Base-by-base conservation (phyloP, 2,797 vertebrate genomes). In the Glossophaga mutica region DNA sequence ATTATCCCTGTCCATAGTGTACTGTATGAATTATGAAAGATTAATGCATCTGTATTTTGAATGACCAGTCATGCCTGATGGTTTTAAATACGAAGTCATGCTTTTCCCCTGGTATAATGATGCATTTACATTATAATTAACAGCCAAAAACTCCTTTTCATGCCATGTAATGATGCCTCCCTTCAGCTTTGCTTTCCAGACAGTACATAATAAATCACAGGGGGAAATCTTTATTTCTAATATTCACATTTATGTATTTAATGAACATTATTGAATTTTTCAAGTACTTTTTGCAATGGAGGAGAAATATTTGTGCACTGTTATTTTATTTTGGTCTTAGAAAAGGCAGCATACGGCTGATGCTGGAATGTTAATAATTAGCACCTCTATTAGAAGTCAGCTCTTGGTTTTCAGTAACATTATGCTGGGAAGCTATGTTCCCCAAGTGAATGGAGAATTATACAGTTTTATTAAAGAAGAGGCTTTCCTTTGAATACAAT, bases 161-260 rank as follows among this genome's bases (percentile, higher is more conserved):
- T 98, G 97, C 96, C 90, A 98, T 97, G 97, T 97, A 98, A 98
- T 11, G 15, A 97, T 96, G 96, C 78, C 44, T 97, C 98, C 92
- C 87, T 98, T 98, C 94, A 97, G 77, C 92, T 97, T 97, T 97
- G 94, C 95, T 97, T 97, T 97, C 97, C 97, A 98, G 95, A 97
- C 67, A 71, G 65, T 94, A 70, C 71, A 96, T 97, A 98, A 98
- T 98, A 98, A 98, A 98, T 98, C 98, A 98, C 95, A 96, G 86
- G 97, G 96, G 97, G 26, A 97, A 98, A 98, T 98, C 97, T 97
- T 98, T 98, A 98, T 97, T 98, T 98, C 98, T 98, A 98, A 98
- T 98, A 98, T 98, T 98, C 98, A 97, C 97, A 97, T 98, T 98
- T 98, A 98, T 98, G 98, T 98, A 94, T 98, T 98, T 98, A 98